phyloP scores from a whole-genome alignment of 1,140 invertebrate genomes.

The Neuroterus valhalla region DNA sequence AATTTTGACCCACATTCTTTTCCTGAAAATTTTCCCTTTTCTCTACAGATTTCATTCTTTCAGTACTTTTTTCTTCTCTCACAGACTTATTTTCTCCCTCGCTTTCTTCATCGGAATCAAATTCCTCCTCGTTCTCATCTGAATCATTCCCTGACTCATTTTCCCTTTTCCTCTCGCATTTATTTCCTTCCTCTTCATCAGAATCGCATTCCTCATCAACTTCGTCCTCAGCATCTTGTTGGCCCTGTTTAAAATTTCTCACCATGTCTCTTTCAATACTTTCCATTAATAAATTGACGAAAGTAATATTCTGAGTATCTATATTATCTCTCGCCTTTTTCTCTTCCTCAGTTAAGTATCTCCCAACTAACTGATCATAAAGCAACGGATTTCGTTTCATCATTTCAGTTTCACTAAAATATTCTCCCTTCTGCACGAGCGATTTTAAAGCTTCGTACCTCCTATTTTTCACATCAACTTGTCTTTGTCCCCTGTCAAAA shows the following conservation, averaged over 20 bases:
- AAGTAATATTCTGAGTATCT: conserved; percentile 77
- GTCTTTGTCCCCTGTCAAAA: conserved; percentile 73
- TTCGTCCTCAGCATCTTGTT: conserved; percentile 79
- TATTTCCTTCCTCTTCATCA: conserved; percentile 63
- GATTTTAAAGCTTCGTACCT: conserved; percentile 88
- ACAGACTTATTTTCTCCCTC: conserved; percentile 53
- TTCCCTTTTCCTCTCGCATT: conserved; percentile 30
- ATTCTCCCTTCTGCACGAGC: conserved; percentile 84
- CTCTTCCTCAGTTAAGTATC: conserved; percentile 87
- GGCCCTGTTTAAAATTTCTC: conserved; percentile 78
- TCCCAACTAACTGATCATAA: conserved; percentile 91
- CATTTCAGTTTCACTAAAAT: conserved; percentile 95
- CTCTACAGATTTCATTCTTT: conserved; percentile 14
- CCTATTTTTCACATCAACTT: conserved; percentile 84
- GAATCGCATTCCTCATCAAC: conserved; percentile 70
- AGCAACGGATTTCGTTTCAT: conserved; percentile 91
- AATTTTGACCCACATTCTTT: conserved; percentile 30
- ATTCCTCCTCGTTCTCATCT: conserved; percentile 67
- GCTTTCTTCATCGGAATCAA: conserved; percentile 60
- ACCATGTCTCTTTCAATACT: conserved; percentile 81
- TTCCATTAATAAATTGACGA: conserved; percentile 82
- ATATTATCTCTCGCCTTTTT: conserved; percentile 78
- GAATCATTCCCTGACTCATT: conserved; percentile 44
- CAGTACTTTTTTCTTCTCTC: not conserved
- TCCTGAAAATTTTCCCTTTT: conserved; percentile 45